A percentile compares a stretch with the other conserved stretches of the same genome.
Conservation (phyloP, 2,113 vertebrate genomes). For the Corythornis cristatus region DNA sequence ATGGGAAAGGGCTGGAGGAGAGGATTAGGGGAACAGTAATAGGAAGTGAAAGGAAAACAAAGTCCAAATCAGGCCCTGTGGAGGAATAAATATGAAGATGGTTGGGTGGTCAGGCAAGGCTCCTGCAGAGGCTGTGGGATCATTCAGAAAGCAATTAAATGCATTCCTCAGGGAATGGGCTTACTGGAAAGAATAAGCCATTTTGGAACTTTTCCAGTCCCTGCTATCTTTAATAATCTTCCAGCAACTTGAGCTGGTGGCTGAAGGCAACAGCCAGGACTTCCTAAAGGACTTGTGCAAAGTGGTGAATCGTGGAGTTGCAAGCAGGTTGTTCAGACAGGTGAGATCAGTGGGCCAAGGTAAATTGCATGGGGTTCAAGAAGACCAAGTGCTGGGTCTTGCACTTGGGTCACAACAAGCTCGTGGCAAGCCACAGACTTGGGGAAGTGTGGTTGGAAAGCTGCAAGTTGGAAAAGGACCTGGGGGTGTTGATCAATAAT, state of each 20-base stretch:
- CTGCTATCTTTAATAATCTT: constrained; percentile 23
- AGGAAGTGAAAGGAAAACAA: constrained; percentile 64
- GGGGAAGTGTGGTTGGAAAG: too few species aligned
- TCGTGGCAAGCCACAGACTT: too few species aligned
- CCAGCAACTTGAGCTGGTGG: neutral
- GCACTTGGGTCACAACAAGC: too few species aligned
- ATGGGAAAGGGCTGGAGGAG: constrained; percentile 23
- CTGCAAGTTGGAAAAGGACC: too few species aligned
- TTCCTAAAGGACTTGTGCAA: neutral
- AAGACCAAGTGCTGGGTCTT: too few species aligned
- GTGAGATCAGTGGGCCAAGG: too few species aligned
- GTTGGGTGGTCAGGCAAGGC: neutral
- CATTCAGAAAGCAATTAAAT: constrained; percentile 59
- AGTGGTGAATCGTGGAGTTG: fast-evolving
- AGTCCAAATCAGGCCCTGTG: constrained; percentile 1
- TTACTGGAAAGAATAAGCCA: neutral
- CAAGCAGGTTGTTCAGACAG: fast-evolving
- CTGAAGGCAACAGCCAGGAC: neutral
- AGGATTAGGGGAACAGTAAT: constrained; percentile 39
- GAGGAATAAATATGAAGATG: constrained; percentile 8
- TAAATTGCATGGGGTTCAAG: too few species aligned
- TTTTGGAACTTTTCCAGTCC: neutral
- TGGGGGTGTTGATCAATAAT: too few species aligned
- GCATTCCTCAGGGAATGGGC: constrained; percentile 8
- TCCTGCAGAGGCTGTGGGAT: neutral